phyloP scores from a whole-genome alignment of 2,797 vertebrate species.

The Anguilla anguilla region DNA sequence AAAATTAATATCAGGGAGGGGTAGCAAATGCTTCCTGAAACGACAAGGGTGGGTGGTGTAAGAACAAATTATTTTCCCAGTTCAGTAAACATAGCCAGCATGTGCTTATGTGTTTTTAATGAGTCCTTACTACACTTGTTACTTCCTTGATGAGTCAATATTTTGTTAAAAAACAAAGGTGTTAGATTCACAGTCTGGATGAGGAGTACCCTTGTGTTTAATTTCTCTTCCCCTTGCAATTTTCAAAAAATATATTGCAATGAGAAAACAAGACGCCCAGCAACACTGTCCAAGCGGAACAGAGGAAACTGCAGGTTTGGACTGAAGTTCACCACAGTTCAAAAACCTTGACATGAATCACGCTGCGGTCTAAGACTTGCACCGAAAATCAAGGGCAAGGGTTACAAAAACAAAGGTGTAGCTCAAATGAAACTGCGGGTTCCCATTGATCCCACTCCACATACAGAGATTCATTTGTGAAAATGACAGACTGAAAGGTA shows the following conservation, averaged over 20 bases:
- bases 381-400: not conserved
- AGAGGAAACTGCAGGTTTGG: not conserved
- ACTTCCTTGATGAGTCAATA: slow-evolving; percentile 17
- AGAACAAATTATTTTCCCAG: not conserved
- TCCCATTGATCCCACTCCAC: not conserved
- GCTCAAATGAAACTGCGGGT: not conserved
- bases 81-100: not conserved
- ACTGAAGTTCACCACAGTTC: not conserved
- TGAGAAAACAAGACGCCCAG: not conserved
- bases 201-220: not conserved
- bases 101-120: not conserved
- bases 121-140: not conserved
- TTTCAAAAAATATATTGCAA: not conserved
- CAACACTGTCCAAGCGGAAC: not conserved
- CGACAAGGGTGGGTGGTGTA: not conserved
- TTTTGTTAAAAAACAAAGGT: not conserved
- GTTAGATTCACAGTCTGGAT: not conserved
- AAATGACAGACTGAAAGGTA: not conserved
- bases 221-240: not conserved
- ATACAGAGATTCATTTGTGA: not conserved
- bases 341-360: not conserved
- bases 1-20: not conserved
- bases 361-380: not conserved
- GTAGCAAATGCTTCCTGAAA: not conserved
- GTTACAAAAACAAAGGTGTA: not conserved